Conservation (phyloP, 2,797 vertebrate species). For the Pseudomugil gertrudae region DNA sequence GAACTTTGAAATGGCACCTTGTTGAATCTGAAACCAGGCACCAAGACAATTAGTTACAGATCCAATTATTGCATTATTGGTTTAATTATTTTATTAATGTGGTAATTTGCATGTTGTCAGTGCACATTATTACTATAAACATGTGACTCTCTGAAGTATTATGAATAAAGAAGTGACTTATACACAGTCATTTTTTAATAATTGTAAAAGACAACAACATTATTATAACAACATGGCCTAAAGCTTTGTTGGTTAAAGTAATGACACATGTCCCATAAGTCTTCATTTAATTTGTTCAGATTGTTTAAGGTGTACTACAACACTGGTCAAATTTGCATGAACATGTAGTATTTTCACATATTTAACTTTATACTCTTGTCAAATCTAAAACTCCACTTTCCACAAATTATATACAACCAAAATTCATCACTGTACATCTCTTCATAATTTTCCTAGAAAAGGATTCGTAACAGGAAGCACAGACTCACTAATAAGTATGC, state of each 20-base stretch:
- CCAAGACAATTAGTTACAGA: conserved; percentile 8
- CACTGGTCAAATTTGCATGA: neutral
- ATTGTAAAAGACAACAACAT: neutral
- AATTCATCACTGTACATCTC: conserved; percentile 31
- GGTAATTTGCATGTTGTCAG: conserved; percentile 8
- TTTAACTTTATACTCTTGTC: no score
- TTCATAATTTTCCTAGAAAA: conserved; percentile 75
- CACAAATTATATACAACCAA: neutral
- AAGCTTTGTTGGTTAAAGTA: neutral
- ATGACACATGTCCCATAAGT: neutral
- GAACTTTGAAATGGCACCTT: conserved; percentile 27
- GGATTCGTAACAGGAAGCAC: conserved; percentile 77
- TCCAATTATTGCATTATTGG: conserved; percentile 9
- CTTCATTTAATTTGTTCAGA: neutral
- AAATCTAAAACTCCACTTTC: neutral
- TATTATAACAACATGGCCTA: neutral
- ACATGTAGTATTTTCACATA: neutral
- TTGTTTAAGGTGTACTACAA: neutral
- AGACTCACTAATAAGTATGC: conserved; percentile 81
- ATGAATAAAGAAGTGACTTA: conserved; percentile 1
- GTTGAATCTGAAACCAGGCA: conserved; percentile 26
- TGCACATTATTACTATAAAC: neutral
- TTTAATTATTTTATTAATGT: conserved; percentile 5
- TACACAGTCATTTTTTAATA: neutral
- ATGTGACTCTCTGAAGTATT: neutral